Base-by-base conservation (phyloP, 2,797 vertebrate species). In the Malacoctenus gilli region DNA sequence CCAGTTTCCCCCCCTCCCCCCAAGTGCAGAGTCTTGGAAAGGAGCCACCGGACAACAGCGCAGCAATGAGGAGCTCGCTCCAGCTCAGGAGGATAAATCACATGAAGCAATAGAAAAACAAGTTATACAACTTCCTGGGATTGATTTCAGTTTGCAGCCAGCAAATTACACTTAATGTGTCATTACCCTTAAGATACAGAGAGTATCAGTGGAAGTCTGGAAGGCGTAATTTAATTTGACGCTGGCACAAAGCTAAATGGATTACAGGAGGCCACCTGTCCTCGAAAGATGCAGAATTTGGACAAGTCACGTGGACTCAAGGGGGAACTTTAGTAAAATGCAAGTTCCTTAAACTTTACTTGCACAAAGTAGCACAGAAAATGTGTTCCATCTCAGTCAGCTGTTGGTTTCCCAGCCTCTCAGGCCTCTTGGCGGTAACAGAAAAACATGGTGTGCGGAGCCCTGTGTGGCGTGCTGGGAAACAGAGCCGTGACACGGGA, bases 151-250 rank as follows among this genome's bases (percentile, higher is more conserved):
- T 57, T 73, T 59, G 62, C 56, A 68, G 66, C 38, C 48, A 30
- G 68, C 54, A 80, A 82, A 83, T 83, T 80, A 72, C 53, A 76
- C 72, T 67, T 70, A 83, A 83, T 78, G 78, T 74, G 75, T 49
- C 40, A 18, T 77, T 66, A 65, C 55, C 16, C 43, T 68, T 28
- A 76, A 76, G 62, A 48, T 59, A 65, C 19, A 41, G 49, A 75
- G 82, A 84, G 77, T 67, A 70, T 55, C 59, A 52, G 32, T 66
- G 28, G 15, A 67, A 43, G 62, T 77, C 74, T 78, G 72, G 56
- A 64, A 55, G 63, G n/a, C 65, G 68, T 77, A 84, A 90, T 80
- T 84, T 60, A 61, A 86, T 86, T 80, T 76, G 43, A 73, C 40
- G 51, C 58, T 8, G 70, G 54, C 49, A 81, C 67, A 71, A 73